Evolutionary conservation across 2,113 vertebrate genomes (phyloP), one percentile per base, ranked within the genome.

Genomic region (Mastomys coucha): DNA sequence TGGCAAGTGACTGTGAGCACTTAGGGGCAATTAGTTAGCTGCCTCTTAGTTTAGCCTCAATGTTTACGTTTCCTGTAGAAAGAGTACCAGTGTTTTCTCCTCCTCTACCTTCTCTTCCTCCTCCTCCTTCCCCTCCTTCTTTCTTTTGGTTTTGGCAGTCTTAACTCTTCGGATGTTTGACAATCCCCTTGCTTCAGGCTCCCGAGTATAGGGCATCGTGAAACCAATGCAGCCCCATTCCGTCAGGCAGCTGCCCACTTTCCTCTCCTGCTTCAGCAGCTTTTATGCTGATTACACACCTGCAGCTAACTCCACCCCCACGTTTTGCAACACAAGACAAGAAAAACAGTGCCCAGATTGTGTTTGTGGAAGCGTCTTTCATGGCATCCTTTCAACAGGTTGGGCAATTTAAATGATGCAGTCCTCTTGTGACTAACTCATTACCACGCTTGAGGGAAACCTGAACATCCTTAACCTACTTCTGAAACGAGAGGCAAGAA

Each of bases 361-460:
- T 98, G 96, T 97, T 93, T 97, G 92, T 75, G 78, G 95, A 98
- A 93, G 89, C 89, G 95, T 33, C 93, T 97, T 96, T 97, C 96
- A 87, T 93, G 97, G 93, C 92, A 95, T 72, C 65, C 95, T 96
- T 97, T 97, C 97, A 96, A 92, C 19, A 1, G 85, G 95, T 96
- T 97, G 97, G 91, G 96, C 92, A 97, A 97, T 95, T 97, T 97
- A 95, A 96, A 95, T 96, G 96, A 97, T 80, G 96, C 96, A 63
- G 36, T 78, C 94, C 91, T 94, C 85, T 95, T 92, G 56, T 94
- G 96, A 98, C 95, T 98, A 91, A 96, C 96, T 97, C 85, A 93
- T 97, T 94, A 96, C 95, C 63, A 93, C 63, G 91, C 96, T 96
- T 78, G 72, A 87, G 92, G 86, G 88, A 89, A 93, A 94, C 91